Base-by-base conservation (phyloP, 2,888 invertebrate genomes). In the Drosophila putrida region DNA sequence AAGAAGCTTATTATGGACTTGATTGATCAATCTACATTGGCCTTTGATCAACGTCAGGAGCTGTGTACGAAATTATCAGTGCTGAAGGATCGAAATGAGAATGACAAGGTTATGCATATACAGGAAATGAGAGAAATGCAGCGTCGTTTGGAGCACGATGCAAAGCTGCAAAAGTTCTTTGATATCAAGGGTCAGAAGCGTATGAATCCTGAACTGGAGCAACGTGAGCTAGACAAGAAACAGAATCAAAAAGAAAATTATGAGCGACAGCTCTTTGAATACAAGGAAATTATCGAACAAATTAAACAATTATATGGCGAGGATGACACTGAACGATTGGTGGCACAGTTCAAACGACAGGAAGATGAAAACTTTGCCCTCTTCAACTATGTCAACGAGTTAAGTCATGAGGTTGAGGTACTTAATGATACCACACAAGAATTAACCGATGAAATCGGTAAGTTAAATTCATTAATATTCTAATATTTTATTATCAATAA, bases 301-400 rank as follows among this genome's bases (percentile, higher is more conserved):
- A 96, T 98, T 71, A 95, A 95, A 92, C 95, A 94, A 74, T 71
- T 92, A 8, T 92, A 94, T 33, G 94, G 94, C 0, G 95, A 96
- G 87, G 93, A 94, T 2, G 94, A 96, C 75, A 94, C 95, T 15
- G 95, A 95, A 73, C 94, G 94, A 15, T 92, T 97, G 46, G 95
- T 95, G 8, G 94, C 94, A 4, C 95, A 96, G 90, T 98, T 97
- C 92, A 94, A 95, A n/a, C 95, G 96, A 35, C 95, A 96, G 68
- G 98, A 98, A 90, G 97, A 97, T 81, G 96, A 97, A 91, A 98
- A 98, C 93, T 98, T 98, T 91, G 97, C 98, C 0, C 94, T 97
- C 0, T 98, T 98, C 91, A 97, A 96, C 92, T 98, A 97, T 90
- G 96, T 98, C 39, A 98, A 97, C 90, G 97, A 97, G 90, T 94